Evolutionary conservation across 2,797 vertebrate genomes (phyloP), one percentile per base, ranked within the genome.

Genomic region (Malurus splendens): DNA sequence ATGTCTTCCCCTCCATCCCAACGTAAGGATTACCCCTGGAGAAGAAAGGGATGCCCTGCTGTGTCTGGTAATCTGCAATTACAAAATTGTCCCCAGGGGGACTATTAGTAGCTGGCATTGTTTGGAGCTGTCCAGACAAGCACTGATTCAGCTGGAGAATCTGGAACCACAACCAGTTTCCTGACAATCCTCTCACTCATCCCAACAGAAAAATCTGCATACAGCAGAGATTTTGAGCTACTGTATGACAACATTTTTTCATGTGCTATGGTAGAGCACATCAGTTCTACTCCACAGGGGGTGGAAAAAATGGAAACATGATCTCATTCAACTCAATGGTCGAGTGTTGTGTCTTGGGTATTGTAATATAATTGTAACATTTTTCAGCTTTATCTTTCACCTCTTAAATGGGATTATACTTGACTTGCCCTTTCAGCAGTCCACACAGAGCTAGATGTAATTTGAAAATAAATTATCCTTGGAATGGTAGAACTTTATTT

Each of bases 91-190:
- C 86, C 88, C 45, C 1, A 82, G 64, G 61, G 90, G 25, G 32
- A 14, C 54, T 79, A 6, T 57, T 67, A 74, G 81, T 88, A 93
- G 71, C 88, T 92, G 72, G 47, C 54, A 64, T 22, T 44, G 74
- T 71, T 94, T 82, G 90, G 72, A 86, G 88, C 64, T 88, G 88
- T 90, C 88, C 86, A 71, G 90, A 84, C 90, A 76, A 65, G 57
- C 39, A 68, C 36, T 79, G 86, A 84, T 73, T 90, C 64, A 84
- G 32, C 83, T 74, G 72, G 57, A 88, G 80, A n/a, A 81, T 86
- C 79, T 83, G 85, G 80, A 94, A 93, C 85, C 27, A 38, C 85
- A 90, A 65, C 55, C 59, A 65, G 57, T 76, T 55, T 67, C 38
- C 61, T 80, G 55, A 61, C 42, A 88, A 86, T 47, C 39, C 16